Percentiles rank a stretch among this genome's conserved stretches.
These are phyloP conservation scores for Tokudaia tokunoshimensis DNA, from an alignment of 2,797 vertebrate species.

Conservation along the genomic window DNA sequence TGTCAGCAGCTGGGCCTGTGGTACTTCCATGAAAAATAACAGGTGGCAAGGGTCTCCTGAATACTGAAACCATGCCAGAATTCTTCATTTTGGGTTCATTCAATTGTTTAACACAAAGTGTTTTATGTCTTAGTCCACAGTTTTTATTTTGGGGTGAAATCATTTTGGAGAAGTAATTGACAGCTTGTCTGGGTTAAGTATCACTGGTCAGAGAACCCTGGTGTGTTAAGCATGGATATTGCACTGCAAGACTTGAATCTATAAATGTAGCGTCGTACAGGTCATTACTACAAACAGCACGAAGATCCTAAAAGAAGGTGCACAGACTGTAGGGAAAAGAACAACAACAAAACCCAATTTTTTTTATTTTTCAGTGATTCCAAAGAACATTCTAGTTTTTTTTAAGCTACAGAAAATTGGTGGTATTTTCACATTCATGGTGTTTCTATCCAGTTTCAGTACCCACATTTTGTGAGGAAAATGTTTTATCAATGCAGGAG, in stretches of 20 bases:
- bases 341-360: constrained; percentile 75
- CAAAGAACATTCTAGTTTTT: constrained; percentile 90
- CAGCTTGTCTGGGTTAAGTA: constrained; percentile 79
- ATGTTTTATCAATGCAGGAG: constrained; percentile 86
- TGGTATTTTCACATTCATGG: constrained; percentile 88
- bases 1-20: constrained; percentile 77
- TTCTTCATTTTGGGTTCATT: constrained; percentile 81
- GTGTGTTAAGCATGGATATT: constrained; percentile 74
- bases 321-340: constrained; percentile 81
- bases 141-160: constrained; percentile 87
- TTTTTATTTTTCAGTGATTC: constrained; percentile 88
- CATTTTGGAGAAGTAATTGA: constrained; percentile 80
- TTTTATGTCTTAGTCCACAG: constrained; percentile 83
- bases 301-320: constrained; percentile 82
- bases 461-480: constrained; percentile 88
- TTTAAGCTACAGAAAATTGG: constrained; percentile 84
- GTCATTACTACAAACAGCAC: constrained; percentile 72
- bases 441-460: constrained; percentile 88
- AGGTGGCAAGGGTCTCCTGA: constrained; percentile 76
- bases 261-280: constrained; percentile 65
- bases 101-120: constrained; percentile 83
- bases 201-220: constrained; percentile 84
- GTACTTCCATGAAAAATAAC: constrained; percentile 79
- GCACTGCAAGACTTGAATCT: constrained; percentile 85
- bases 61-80: constrained; percentile 85